These are phyloP conservation scores for Fistularia commersonii DNA, from an alignment of 2,797 vertebrate genomes.

Conservation along the genomic window DNA sequence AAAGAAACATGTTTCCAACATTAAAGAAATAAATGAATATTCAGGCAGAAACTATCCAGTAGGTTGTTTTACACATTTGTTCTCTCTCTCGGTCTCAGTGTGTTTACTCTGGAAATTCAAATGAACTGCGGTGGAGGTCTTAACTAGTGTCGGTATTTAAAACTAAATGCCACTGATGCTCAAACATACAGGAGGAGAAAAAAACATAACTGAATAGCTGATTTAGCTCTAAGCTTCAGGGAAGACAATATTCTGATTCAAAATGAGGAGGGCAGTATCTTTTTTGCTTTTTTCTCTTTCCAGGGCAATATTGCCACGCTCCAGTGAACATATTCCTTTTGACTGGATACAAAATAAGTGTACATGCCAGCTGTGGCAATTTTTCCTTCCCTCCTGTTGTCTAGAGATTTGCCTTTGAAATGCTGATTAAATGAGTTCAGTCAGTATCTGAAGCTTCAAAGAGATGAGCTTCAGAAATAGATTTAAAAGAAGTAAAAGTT, in stretches of 20 bases:
- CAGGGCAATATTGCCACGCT: slow-evolving; percentile 19
- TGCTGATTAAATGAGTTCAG: slow-evolving; percentile 7
- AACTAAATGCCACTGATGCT: no score
- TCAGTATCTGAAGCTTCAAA: slow-evolving; percentile 7
- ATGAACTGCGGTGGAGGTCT: no score
- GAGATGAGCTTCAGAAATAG: no score
- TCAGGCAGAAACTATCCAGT: no score
- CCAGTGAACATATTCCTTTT: slow-evolving; percentile 41
- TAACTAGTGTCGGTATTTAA: no score
- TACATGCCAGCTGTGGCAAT: slow-evolving; percentile 39
- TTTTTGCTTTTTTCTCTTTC: slow-evolving; percentile 5
- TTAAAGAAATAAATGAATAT: no score
- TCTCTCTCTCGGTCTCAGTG: no score
- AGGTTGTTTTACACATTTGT: no score
- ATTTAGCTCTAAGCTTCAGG: slow-evolving; percentile 16
- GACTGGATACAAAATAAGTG: slow-evolving; percentile 27
- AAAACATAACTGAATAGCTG: slow-evolving; percentile 12
- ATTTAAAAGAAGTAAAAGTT: no score
- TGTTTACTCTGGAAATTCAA: no score
- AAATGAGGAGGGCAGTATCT: slow-evolving; percentile 25
- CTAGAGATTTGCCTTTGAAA: slow-evolving; percentile 22
- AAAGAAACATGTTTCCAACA: no score
- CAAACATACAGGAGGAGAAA: background rate
- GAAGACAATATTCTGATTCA: slow-evolving; percentile 12
- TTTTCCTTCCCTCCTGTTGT: slow-evolving; percentile 6